Conservation (phyloP, 1,140 invertebrate genomes). For the Aradophagus sp. region DNA sequence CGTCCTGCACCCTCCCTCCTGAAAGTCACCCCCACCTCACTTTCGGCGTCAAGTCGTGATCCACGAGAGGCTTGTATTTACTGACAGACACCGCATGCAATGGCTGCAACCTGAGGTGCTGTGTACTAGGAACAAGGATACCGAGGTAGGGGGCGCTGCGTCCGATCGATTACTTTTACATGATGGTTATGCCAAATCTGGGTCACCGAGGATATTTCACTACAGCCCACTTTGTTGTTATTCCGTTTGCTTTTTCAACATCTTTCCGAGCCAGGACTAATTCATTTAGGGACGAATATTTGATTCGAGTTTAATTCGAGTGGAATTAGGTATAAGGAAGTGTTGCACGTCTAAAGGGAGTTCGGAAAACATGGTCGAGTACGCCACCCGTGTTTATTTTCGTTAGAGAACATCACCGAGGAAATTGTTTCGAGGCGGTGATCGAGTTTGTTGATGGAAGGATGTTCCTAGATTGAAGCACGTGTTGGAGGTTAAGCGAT, state of each 20-base stretch:
- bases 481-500: constrained; percentile 32
- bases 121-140: constrained; percentile 29
- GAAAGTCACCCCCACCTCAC: constrained; percentile 14
- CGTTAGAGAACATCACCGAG: constrained; percentile 23
- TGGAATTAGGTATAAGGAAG: constrained; percentile 12
- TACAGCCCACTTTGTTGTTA: constrained; percentile 21
- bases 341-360: background rate
- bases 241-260: constrained; percentile 17
- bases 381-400: constrained; percentile 32
- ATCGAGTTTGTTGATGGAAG: constrained; percentile 46
- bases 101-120: constrained; percentile 48
- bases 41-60: constrained; percentile 32
- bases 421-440: constrained; percentile 32
- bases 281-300: constrained; percentile 13
- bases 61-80: constrained; percentile 57
- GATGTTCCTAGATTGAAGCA: constrained; percentile 42
- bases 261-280: background rate
- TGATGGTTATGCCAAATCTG: constrained; percentile 36
- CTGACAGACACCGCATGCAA: constrained; percentile 55
- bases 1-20: constrained; percentile 24
- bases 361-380: constrained; percentile 18
- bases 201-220: constrained; percentile 44
- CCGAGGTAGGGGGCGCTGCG: constrained; percentile 25
- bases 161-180: constrained; percentile 45
- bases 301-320: constrained; percentile 20